Evolutionary conservation across 2,797 vertebrate species (phyloP).

Genomic region (Falco novaeseelandiae): DNA sequence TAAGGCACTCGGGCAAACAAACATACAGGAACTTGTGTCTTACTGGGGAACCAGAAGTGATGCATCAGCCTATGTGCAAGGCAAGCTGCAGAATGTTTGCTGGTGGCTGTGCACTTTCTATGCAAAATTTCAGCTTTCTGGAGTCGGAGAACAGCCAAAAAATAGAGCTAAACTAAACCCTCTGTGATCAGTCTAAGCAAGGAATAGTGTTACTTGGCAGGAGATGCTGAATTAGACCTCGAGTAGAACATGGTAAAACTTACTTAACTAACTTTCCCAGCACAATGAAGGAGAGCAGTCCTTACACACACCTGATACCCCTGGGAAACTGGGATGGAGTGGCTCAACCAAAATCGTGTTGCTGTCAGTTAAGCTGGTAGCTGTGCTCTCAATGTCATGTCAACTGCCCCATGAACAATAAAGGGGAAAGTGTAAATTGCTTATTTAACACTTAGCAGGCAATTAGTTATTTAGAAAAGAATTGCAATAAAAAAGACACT

Average conservation of each 20-base stretch:
- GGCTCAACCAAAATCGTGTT: not conserved
- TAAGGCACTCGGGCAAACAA: not conserved
- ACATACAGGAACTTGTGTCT: fast-evolving
- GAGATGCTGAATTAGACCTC: not conserved
- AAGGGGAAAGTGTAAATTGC: not conserved
- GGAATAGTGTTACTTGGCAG: not conserved
- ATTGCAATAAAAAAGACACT: not conserved
- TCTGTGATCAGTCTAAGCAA: not conserved
- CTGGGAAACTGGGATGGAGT: not conserved
- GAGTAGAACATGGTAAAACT: not conserved
- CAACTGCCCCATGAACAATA: not conserved
- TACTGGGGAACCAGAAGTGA: not conserved
- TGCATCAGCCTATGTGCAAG: fast-evolving
- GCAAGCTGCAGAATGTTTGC: not conserved
- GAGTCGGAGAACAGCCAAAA: not conserved
- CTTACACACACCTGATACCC: fast-evolving
- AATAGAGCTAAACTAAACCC: not conserved
- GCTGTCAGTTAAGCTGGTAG: not conserved
- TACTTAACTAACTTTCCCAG: not conserved
- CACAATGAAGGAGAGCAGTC: not conserved
- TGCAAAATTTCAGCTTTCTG: not conserved
- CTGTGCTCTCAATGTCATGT: not conserved
- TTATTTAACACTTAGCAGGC: not conserved
- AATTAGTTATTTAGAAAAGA: not conserved
- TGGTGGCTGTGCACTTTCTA: not conserved